Evolutionary conservation across 2,888 invertebrate species (phyloP), one percentile per base, ranked within the genome.

Genomic region (Agrotis segetum): DNA sequence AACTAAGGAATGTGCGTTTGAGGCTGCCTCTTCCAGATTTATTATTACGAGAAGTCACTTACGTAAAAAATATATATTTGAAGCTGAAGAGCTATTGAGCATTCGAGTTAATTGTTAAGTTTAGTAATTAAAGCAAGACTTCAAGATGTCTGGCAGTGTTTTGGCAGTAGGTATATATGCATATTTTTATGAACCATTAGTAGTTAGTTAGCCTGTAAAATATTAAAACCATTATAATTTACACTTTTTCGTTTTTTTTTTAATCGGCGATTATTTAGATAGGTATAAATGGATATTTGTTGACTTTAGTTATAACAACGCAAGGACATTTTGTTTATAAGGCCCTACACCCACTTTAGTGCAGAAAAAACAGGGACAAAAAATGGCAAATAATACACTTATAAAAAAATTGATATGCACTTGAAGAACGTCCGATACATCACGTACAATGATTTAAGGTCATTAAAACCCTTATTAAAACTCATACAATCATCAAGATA

Each of bases 371-470:
- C 34, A 9, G 34, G n/a, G n/a, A 34, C 34, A 34, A 34, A 34
- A 34, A 29, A 29, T 29, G 29, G 34, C 9, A 9, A 29, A 29
- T 4, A 7, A 9, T 34, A 34, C 7, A 0, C 7, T n/a, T n/a
- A 34, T 34, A 16, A 11, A 11, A 5, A 55, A 64, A 64, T 77
- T 75, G 4, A 50, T 71, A 77, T 71, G 60, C 75, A 52, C 29
- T 19, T 52, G 40, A 47, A 56, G 24, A n/a, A 49, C 46, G 64
- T 61, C 47, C 21, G 17, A 16, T 71, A 29, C 47, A 65, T 61
- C 14, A 21, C 21, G 52, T 9, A 77, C 49, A 62, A 72, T 55
- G 49, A 55, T 65, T 34, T 47, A 52, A 53, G 50, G 50, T 47
- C 67, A 63, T 65, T 16, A 47, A 14, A 49, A 40, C 16, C 13